Percentiles rank a stretch among this genome's conserved stretches.
These are phyloP conservation scores for Glomeris maerens DNA, from an alignment of 1,140 invertebrate species.

Conservation along the genomic window DNA sequence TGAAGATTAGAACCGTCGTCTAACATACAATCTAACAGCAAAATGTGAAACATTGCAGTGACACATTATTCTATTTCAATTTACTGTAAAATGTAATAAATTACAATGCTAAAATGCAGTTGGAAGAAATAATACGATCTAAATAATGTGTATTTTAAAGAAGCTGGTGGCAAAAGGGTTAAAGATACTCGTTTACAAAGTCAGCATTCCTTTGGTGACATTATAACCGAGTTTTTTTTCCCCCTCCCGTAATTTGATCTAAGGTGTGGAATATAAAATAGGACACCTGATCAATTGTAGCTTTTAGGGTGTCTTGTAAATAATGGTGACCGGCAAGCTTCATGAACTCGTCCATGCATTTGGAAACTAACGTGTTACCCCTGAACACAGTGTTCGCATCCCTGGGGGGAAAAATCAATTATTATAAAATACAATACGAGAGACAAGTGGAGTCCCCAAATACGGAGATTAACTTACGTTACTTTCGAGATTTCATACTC, in stretches of 20 bases:
- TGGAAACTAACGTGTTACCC: constrained; percentile 80
- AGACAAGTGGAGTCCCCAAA: neutral
- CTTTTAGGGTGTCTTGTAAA: constrained; percentile 66
- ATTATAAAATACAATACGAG: constrained; percentile 15
- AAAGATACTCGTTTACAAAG: constrained; percentile 45
- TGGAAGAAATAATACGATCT: constrained; percentile 37
- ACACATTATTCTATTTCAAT: no score
- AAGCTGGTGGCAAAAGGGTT: constrained; percentile 2
- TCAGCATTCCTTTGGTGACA: no score
- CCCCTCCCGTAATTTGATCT: no score
- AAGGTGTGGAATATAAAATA: no score
- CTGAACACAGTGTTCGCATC: constrained; percentile 89
- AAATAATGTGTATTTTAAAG: constrained; percentile 28
- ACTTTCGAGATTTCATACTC: constrained; percentile 73
- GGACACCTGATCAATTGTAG: constrained; percentile 65
- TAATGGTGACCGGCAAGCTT: constrained; percentile 73
- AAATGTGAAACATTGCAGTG: no score
- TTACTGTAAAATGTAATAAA: constrained; percentile 10
- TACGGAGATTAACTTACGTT: constrained; percentile 44
- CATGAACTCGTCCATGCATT: constrained; percentile 94
- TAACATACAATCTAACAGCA: no score
- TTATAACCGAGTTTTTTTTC: no score
- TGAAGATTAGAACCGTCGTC: no score
- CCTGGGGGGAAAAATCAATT: constrained; percentile 42
- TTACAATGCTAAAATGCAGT: constrained; percentile 10